Evolutionary conservation across 2,113 vertebrate species (phyloP), one percentile per base, ranked within the genome.

Genomic region (Oreochromis niloticus): DNA sequence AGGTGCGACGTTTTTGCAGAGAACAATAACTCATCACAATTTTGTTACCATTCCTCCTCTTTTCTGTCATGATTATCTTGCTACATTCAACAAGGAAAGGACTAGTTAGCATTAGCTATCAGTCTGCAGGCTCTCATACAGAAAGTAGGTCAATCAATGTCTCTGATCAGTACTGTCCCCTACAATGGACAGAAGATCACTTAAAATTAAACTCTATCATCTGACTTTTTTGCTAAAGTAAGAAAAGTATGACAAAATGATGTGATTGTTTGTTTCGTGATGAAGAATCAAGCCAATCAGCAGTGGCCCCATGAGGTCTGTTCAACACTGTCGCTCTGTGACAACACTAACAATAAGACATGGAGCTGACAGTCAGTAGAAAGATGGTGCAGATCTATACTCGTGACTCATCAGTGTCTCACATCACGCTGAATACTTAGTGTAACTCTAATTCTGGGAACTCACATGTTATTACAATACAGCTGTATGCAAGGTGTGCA

Each of bases 91-190:
- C 66, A 46, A 14, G 39, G 39, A 73, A 24, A 27, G n/a, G 0
- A 43, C 68, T 73, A 16, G n/a, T 71, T 71, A 43, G 39, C 22
- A 0, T 73, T 46, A 73, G 39, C 39, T 16, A 10, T 6, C 41
- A 75, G 68, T 75, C 41, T 75, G 68, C 68, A 75, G 9, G 41
- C 68, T 27, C 41, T 30, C 22, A 75, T 17, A 19, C 41, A 75
- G 41, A 17, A 30, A 73, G 39, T 6, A 17, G 39, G 39, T 73
- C 68, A 73, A 9, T 73, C 66, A 17, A 10, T 73, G 9, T 1
- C 22, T 73, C 13, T 2, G 68, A 7, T 75, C 41, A 75, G 24
- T 19, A 0, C 14, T 48, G 24, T 30, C 68, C 14, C 8, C 24
- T 9, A 75, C 68, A 11, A 30, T 30, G 9, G 41, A 48, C 41